A percentile compares a stretch with the other conserved stretches of the same genome.
Conservation (phyloP, 2,113 vertebrate species). For the Corynorhinus townsendii region DNA sequence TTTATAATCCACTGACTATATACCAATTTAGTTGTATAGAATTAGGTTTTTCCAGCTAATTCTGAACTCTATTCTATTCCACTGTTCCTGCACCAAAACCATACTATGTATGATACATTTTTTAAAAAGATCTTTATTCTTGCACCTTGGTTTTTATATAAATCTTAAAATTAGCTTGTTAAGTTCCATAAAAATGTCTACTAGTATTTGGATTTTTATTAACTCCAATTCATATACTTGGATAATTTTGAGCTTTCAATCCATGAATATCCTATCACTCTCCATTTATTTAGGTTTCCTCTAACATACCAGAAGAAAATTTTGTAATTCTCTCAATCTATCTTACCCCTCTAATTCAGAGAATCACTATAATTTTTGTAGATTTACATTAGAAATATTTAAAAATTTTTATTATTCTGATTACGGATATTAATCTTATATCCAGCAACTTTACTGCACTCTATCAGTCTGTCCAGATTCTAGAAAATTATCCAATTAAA, state of each 20-base stretch:
- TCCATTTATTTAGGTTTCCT: neutral
- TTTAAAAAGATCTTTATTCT: neutral
- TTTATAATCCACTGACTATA: neutral
- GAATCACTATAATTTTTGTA: neutral
- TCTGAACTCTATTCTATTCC: neutral
- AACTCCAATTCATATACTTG: neutral
- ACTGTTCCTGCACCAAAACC: neutral
- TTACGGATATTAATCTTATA: neutral
- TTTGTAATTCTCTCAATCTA: neutral
- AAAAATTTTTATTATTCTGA: neutral
- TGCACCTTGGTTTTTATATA: neutral
- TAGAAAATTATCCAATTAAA: neutral
- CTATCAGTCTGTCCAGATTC: neutral
- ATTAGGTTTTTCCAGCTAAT: neutral
- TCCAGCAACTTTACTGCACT: neutral
- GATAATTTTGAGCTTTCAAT: neutral
- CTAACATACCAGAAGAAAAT: neutral
- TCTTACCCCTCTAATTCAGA: neutral
- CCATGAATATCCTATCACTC: neutral
- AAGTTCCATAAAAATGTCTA: neutral
- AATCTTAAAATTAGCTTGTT: conserved; percentile 12
- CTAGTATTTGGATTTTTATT: neutral
- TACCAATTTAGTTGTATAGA: neutral
- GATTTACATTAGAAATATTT: neutral
- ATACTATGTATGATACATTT: neutral